Conservation (phyloP, 2,888 invertebrate species). For the Dasysyrphus albostriatus region DNA sequence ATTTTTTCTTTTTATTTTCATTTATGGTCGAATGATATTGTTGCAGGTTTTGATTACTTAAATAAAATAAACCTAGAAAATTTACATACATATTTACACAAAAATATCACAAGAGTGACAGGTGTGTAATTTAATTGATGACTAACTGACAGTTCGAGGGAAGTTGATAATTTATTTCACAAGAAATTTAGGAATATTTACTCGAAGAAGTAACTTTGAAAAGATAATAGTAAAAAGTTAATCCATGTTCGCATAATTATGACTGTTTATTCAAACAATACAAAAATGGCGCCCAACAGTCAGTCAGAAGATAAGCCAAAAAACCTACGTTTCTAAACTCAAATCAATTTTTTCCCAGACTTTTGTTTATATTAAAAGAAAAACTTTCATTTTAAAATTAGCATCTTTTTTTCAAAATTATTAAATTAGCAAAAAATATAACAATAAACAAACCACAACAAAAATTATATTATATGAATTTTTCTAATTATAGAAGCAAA, state of each 20-base stretch:
- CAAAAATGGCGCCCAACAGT: slow-evolving; percentile 27
- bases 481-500: slow-evolving; percentile 34
- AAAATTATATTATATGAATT: background rate
- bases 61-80: background rate
- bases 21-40: slow-evolving; percentile 16
- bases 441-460: slow-evolving; percentile 7
- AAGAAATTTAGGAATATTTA: background rate
- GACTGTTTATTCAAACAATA: background rate
- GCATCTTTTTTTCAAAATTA: background rate
- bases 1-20: background rate
- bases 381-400: background rate
- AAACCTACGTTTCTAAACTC: background rate
- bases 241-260: background rate
- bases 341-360: background rate
- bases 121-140: background rate
- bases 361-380: background rate
- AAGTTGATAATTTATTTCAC: background rate
- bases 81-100: background rate
- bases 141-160: background rate
- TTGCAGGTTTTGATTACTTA: background rate
- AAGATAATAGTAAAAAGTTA: background rate
- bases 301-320: background rate
- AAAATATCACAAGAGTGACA: background rate
- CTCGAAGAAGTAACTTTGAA: background rate
- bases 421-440: background rate